Evolutionary conservation across 2,113 vertebrate species (phyloP).

Genomic region (Hippolais icterina): DNA sequence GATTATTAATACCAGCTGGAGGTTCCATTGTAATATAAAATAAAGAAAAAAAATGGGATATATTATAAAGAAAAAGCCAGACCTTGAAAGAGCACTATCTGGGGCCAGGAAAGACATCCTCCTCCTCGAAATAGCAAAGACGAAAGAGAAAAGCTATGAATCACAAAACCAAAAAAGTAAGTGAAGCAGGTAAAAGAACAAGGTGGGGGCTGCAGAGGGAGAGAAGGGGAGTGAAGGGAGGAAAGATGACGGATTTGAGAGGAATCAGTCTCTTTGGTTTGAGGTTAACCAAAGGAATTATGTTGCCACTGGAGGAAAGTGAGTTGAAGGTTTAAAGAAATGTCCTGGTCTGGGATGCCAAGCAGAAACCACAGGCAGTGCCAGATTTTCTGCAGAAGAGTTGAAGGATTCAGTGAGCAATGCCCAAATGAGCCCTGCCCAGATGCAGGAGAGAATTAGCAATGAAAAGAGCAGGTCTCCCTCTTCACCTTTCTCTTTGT

Average conservation of each 20-base stretch:
- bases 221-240: neutral
- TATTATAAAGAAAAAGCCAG: neutral
- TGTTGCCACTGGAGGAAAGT: neutral
- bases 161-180: neutral
- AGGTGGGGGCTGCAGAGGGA: neutral
- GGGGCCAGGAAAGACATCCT: neutral
- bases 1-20: constrained; percentile 4
- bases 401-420: neutral
- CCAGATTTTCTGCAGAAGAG: neutral
- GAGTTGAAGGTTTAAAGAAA: neutral
- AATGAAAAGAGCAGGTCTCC: neutral
- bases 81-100: neutral
- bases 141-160: constrained; percentile 1
- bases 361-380: neutral
- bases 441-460: neutral
- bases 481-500: neutral
- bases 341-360: neutral
- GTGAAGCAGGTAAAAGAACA: neutral
- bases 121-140: neutral
- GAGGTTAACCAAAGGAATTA: neutral
- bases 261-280: neutral
- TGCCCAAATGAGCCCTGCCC: neutral
- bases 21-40: neutral
- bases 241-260: neutral
- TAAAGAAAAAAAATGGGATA: neutral